phyloP scores from a whole-genome alignment of 1,140 invertebrate species.

The Procambarus virginalis region DNA sequence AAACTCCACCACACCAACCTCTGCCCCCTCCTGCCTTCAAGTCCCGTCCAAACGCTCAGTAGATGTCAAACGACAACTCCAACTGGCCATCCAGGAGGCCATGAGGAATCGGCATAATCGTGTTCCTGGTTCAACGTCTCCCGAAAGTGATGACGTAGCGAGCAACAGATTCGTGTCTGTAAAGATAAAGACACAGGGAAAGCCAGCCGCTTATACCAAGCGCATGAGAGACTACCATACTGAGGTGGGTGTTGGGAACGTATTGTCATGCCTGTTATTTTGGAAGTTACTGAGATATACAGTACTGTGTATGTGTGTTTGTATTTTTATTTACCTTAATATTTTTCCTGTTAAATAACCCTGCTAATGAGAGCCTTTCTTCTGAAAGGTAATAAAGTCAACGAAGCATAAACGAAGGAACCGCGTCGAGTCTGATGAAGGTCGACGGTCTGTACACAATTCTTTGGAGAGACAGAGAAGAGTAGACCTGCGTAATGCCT shows the following conservation, averaged over 20 bases:
- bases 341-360: not conserved
- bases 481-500: constrained; percentile 87
- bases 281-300: too few species aligned
- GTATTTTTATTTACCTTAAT: not conserved
- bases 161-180: constrained; percentile 43
- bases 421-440: constrained; percentile 46
- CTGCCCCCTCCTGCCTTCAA: not conserved
- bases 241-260: constrained; percentile 19
- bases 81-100: constrained; percentile 51
- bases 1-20: not conserved
- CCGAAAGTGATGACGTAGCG: not conserved
- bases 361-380: not conserved
- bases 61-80: constrained; percentile 56
- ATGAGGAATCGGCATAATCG: constrained; percentile 45
- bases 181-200: constrained; percentile 60
- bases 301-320: too few species aligned
- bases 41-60: constrained; percentile 10
- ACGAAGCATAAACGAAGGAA: constrained; percentile 52
- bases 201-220: constrained; percentile 59
- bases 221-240: constrained; percentile 58
- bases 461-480: constrained; percentile 92
- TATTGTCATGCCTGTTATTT: too few species aligned
- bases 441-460: constrained; percentile 85
- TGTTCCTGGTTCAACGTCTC: not conserved
- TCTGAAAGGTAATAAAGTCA: constrained; percentile 35